Conservation (phyloP, 2,888 invertebrate genomes). For the Lasius platythorax region DNA sequence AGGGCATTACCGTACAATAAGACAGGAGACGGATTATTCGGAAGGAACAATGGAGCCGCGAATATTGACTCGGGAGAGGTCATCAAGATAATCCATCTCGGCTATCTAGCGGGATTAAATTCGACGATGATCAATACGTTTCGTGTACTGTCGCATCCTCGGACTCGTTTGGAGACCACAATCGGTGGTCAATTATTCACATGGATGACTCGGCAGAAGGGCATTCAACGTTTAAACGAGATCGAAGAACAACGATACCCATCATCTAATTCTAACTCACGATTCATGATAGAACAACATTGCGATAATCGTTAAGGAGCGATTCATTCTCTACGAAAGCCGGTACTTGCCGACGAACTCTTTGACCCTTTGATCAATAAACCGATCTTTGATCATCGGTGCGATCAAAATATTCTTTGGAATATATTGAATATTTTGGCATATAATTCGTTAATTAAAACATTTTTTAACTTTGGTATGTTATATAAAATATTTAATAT, state of each 20-base stretch:
- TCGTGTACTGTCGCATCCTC: conserved; percentile 70
- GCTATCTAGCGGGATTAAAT: conserved; percentile 56
- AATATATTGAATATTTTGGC: neutral
- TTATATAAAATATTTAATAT: neutral
- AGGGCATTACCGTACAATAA: neutral
- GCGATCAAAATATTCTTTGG: conserved; percentile 19
- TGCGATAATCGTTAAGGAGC: conserved; percentile 52
- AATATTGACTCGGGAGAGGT: conserved; percentile 60
- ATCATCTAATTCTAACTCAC: conserved; percentile 71
- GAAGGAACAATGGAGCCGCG: conserved; percentile 62
- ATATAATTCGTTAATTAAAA: neutral
- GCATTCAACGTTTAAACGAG: conserved; percentile 54
- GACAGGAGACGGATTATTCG: conserved; percentile 56
- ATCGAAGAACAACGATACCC: conserved; percentile 70
- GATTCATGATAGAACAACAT: conserved; percentile 62
- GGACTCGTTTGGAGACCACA: conserved; percentile 49
- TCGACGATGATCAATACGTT: conserved; percentile 72
- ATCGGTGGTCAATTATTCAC: conserved; percentile 72
- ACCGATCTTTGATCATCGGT: neutral
- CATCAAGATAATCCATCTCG: conserved; percentile 65
- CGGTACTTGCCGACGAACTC: conserved; percentile 27
- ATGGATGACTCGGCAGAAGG: conserved; percentile 68
- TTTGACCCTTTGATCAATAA: conserved; percentile 50
- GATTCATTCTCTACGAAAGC: conserved; percentile 40
- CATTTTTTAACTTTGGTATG: neutral